phyloP scores from a whole-genome alignment of 2,797 vertebrate genomes.

The Myotis myotis region DNA sequence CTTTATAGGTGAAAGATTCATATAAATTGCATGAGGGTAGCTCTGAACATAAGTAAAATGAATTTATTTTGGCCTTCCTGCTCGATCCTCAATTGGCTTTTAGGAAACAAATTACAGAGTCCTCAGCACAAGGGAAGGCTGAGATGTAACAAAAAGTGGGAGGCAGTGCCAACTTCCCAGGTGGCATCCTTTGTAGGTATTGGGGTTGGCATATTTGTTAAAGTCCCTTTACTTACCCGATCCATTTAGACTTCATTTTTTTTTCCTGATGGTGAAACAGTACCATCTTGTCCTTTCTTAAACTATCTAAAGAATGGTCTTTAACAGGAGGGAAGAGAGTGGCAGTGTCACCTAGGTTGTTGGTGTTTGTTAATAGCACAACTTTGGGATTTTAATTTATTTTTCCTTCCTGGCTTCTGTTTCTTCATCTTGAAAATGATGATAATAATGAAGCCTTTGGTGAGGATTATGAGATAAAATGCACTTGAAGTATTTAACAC shows the following conservation, averaged over 20 bases:
- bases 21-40: neutral
- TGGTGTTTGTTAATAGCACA: neutral
- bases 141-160: neutral
- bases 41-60: neutral
- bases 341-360: neutral
- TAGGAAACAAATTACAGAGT: neutral
- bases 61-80: neutral
- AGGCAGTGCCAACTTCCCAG: neutral
- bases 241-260: neutral
- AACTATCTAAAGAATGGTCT: neutral
- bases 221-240: neutral
- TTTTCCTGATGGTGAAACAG: neutral
- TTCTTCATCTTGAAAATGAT: constrained; percentile 15
- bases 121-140: neutral
- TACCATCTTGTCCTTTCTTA: neutral
- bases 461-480: neutral
- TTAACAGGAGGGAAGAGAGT: neutral
- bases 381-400: neutral
- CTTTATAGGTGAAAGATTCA: neutral
- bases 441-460: neutral
- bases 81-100: neutral
- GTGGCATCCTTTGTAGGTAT: neutral
- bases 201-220: neutral
- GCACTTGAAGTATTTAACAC: neutral
- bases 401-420: neutral